Evolutionary conservation across 1,140 invertebrate genomes (phyloP), one percentile per base, ranked within the genome.

Genomic region (Cotesia glomerata): DNA sequence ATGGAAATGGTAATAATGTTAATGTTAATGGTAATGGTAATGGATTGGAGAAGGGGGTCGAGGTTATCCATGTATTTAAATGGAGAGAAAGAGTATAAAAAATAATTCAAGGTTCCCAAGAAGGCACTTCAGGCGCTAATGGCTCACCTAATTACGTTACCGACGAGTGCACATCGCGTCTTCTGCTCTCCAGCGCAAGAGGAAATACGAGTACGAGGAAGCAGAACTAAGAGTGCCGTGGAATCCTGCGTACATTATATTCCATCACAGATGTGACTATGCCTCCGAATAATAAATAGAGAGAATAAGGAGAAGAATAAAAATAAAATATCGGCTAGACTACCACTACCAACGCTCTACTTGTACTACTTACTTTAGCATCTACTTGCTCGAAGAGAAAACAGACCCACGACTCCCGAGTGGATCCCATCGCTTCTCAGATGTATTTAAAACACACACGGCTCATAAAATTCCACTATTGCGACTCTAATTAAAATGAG

Each of bases 91-190:
- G 58, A 59, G 39, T 61, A 69, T 13, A 58, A 71, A 62, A 69
- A 73, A 72, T 69, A 49, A 75, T 75, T 70, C 61, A 62, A 63
- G 59, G 64, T 75, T 75, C 74, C 66, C 74, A 75, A 73, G 62
- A 68, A 64, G 35, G 70, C 70, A 70, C 68, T 65, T 51, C 63
- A 52, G 70, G 74, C 68, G 71, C 62, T 75, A 75, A 75, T 75
- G 71, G 71, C 65, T 75, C 58, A 75, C 66, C 74, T 68, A 75
- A 75, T 75, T 75, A 75, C 67, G 61, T 49, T 66, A 58, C 62
- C 52, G 51, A 71, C 67, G 69, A 64, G 61, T 64, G 62, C 61
- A 63, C 59, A 70, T 70, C 36, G 59, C 18, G 58, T 49, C 56
- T 54, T 16, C 52, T 39, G 4, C n/a, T 18, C 18, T 52, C 36